A percentile compares a stretch with the other conserved stretches of the same genome.
These are phyloP conservation scores for Callospermophilus lateralis DNA, from an alignment of 2,113 vertebrate genomes.

Conservation along the genomic window DNA sequence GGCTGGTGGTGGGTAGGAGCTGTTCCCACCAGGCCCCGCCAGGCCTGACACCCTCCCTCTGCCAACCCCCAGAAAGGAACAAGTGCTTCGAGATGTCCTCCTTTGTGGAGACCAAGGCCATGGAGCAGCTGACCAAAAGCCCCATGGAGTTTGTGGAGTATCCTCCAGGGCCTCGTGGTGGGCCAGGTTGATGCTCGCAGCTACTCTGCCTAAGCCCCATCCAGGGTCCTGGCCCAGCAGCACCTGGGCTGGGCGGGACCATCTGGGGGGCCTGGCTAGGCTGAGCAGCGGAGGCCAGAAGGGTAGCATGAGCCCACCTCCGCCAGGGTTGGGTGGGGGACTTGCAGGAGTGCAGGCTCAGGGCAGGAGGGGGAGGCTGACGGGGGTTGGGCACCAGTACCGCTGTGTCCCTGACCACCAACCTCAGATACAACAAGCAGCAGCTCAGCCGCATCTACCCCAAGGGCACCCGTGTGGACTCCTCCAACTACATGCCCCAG, in stretches of 20 bases:
- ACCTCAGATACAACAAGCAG: conserved; percentile 95
- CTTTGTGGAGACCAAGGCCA: conserved; percentile 95
- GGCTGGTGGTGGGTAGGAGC: background rate
- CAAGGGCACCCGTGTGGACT: conserved; percentile 95
- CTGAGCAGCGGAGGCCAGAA: background rate
- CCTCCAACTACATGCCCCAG: conserved; percentile 97
- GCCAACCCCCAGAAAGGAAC: conserved; percentile 88
- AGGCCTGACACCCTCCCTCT: background rate
- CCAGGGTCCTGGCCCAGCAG: background rate
- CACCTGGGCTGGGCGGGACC: background rate
- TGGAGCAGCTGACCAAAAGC: conserved; percentile 93
- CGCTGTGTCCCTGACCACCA: conserved; percentile 71
- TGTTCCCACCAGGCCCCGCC: background rate
- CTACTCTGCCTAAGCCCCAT: rapidly evolving
- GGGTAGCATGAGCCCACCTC: background rate
- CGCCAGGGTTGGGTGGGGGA: background rate
- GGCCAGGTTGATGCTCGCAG: rapidly evolving
- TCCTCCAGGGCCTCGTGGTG: conserved; percentile 80
- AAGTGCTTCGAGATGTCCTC: conserved; percentile 96
- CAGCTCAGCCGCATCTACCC: conserved; percentile 96
- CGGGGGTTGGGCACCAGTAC: too few species aligned
- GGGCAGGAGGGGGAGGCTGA: background rate
- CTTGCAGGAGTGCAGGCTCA: background rate
- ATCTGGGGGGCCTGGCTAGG: background rate
- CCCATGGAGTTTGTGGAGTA: conserved; percentile 96